phyloP scores from a whole-genome alignment of 1,140 invertebrate species.

The Brachionus plicatilis region DNA sequence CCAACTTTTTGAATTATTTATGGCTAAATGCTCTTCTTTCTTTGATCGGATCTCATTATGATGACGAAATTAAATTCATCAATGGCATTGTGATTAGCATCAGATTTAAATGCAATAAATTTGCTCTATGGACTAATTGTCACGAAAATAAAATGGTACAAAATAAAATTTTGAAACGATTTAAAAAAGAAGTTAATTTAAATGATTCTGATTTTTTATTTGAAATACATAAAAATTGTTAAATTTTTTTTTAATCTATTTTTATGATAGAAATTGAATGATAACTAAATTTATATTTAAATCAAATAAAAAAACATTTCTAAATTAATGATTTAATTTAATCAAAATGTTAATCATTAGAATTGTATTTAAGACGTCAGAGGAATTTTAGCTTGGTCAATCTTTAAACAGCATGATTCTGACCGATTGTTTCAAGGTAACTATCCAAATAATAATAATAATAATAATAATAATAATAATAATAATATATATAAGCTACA shows the following conservation, averaged over 20 bases:
- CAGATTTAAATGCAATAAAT: background rate
- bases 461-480: too few species aligned
- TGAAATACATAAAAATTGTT: background rate
- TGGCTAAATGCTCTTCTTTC: background rate
- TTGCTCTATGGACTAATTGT: slow-evolving; percentile 5
- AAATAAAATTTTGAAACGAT: slow-evolving; percentile 6
- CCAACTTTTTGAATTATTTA: background rate
- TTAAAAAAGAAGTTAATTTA: slow-evolving; percentile 13
- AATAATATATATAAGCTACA: too few species aligned
- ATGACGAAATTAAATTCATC: background rate
- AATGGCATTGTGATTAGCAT: background rate
- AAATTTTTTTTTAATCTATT: background rate
- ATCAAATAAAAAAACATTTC: too few species aligned
- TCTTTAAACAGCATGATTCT: too few species aligned
- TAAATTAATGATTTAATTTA: too few species aligned
- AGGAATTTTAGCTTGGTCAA: too few species aligned
- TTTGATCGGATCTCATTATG: background rate
- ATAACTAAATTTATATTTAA: too few species aligned
- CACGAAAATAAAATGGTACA: background rate
- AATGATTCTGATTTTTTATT: background rate
- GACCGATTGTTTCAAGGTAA: too few species aligned
- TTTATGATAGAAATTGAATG: background rate
- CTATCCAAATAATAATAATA: too few species aligned
- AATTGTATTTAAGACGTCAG: too few species aligned
- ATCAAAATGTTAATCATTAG: too few species aligned